Evolutionary conservation across 2,888 invertebrate genomes (phyloP).

Genomic region (Drosophila nr. medialis): DNA sequence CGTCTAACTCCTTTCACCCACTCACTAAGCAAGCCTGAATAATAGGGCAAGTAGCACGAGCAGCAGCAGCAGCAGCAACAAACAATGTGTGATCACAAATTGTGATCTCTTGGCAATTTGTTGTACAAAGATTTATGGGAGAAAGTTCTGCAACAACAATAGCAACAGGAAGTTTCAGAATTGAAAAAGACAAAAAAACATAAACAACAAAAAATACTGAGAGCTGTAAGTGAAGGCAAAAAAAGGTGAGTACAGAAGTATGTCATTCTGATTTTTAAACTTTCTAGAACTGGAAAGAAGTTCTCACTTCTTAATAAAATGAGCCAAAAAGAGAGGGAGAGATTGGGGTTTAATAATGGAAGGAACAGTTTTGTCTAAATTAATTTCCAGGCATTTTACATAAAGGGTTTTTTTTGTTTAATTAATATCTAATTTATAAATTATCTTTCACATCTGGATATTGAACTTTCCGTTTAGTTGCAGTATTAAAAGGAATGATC

Average conservation of each 20-base stretch:
- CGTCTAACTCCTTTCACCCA: slow-evolving; percentile 79
- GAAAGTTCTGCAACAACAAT: slow-evolving; percentile 57
- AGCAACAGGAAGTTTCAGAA: slow-evolving; percentile 18
- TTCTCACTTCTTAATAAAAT: background rate
- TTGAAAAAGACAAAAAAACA: background rate
- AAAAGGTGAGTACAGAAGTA: slow-evolving; percentile 15
- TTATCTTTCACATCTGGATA: too few species aligned
- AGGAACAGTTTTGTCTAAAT: background rate
- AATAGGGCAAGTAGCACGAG: slow-evolving; percentile 27
- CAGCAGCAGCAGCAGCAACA: slow-evolving; percentile 7
- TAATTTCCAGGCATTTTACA: background rate
- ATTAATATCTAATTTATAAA: background rate
- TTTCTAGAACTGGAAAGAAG: slow-evolving; percentile 24
- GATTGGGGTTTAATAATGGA: background rate
- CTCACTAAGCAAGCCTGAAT: slow-evolving; percentile 31
- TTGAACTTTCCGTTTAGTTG: background rate
- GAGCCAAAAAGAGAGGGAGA: background rate
- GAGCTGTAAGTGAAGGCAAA: slow-evolving; percentile 6
- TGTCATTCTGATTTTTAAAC: slow-evolving; percentile 21
- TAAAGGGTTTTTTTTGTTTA: background rate
- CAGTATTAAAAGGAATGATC: slow-evolving; percentile 20
- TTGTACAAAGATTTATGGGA: slow-evolving; percentile 67
- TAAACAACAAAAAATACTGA: background rate
- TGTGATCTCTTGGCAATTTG: slow-evolving; percentile 61
- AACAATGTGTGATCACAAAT: slow-evolving; percentile 47